Percentiles rank a stretch among this genome's conserved stretches.
Conservation (phyloP, 2,113 vertebrate species). For the Hypanus sabinus region DNA sequence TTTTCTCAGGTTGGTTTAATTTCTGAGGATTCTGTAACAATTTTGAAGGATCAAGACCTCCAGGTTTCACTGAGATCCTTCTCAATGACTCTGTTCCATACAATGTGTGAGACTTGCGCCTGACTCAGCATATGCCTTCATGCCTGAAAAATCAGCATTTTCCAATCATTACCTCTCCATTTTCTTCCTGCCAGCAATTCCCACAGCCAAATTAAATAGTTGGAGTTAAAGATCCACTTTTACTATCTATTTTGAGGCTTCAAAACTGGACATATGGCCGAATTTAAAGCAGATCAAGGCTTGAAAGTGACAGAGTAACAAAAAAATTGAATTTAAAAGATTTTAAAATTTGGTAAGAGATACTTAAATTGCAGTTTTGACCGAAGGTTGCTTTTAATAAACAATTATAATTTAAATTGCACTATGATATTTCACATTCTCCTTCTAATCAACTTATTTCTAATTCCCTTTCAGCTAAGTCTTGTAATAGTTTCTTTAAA, state of each 20-base stretch:
- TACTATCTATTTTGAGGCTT: not conserved
- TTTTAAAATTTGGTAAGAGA: not conserved
- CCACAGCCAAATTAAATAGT: not conserved
- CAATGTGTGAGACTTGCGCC: not conserved
- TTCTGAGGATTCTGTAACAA: not conserved
- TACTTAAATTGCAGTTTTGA: not conserved
- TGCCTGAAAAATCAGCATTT: not conserved
- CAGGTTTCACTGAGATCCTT: not conserved
- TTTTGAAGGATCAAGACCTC: not conserved
- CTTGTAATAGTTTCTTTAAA: slow-evolving; percentile 23
- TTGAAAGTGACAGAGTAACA: not conserved
- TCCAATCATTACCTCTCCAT: not conserved
- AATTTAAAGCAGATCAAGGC: not conserved
- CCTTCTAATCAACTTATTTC: not conserved
- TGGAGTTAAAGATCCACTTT: not conserved
- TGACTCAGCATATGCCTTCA: not conserved
- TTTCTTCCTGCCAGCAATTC: not conserved
- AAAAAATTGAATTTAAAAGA: not conserved
- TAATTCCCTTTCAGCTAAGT: slow-evolving; percentile 11
- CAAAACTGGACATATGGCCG: not conserved
- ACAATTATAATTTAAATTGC: not conserved
- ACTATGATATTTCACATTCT: not conserved
- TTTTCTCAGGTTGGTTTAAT: not conserved
- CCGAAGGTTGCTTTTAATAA: not conserved
- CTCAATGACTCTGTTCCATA: not conserved